These are phyloP conservation scores for Stenodera caucasica DNA, from an alignment of 2,888 invertebrate species.

Conservation along the genomic window DNA sequence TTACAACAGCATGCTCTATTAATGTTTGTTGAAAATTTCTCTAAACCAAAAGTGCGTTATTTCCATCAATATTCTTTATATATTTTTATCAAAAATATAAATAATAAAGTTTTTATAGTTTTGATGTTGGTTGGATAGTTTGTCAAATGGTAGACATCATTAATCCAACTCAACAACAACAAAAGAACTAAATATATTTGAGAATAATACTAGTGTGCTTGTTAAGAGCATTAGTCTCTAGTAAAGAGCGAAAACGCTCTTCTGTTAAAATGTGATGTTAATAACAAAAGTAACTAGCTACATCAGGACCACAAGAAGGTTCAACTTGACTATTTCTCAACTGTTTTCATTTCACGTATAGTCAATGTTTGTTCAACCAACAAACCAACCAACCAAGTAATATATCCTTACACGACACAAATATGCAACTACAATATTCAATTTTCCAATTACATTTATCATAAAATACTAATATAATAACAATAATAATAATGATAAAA, in stretches of 20 bases:
- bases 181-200: slow-evolving; percentile 32
- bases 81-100: too few species aligned
- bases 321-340: slow-evolving; percentile 28
- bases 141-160: background rate
- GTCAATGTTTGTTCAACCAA: slow-evolving; percentile 30
- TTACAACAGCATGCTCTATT: slow-evolving; percentile 28
- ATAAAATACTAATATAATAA: too few species aligned
- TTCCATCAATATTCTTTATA: slow-evolving; percentile 30
- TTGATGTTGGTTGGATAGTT: background rate
- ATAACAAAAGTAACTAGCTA: slow-evolving; percentile 32
- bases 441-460: slow-evolving; percentile 25
- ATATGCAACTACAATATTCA: slow-evolving; percentile 28
- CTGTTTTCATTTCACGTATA: slow-evolving; percentile 31
- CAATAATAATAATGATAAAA: too few species aligned
- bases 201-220: slow-evolving; percentile 21
- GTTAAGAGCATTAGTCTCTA: slow-evolving; percentile 24
- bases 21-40: slow-evolving; percentile 31
- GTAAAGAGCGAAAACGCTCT: slow-evolving; percentile 24
- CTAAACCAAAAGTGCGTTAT: slow-evolving; percentile 35
- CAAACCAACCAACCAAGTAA: slow-evolving; percentile 31
- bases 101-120: too few species aligned
- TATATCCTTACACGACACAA: slow-evolving; percentile 30
- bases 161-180: slow-evolving; percentile 12
- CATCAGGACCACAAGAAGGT: slow-evolving; percentile 26
- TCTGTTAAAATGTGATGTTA: slow-evolving; percentile 33